A percentile compares a stretch with the other conserved stretches of the same genome.
These are phyloP conservation scores for Zapornia atra DNA, from an alignment of 2,113 vertebrate genomes.

Conservation along the genomic window DNA sequence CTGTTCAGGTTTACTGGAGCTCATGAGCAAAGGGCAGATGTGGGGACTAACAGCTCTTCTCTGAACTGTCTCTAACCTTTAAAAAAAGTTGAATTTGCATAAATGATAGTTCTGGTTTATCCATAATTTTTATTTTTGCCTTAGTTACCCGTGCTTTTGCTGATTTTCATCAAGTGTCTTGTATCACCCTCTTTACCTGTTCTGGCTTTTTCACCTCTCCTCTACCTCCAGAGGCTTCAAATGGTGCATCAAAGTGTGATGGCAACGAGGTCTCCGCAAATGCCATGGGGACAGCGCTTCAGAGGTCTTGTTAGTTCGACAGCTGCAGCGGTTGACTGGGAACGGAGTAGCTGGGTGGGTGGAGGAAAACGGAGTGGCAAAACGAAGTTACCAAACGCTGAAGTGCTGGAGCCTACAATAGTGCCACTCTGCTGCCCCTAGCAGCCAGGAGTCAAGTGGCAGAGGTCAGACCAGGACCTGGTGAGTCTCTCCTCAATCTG, in stretches of 20 bases:
- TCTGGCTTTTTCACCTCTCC: background rate
- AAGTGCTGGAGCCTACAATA: background rate
- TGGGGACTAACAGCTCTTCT: background rate
- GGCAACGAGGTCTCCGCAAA: background rate
- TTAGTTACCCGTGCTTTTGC: background rate
- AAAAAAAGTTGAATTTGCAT: background rate
- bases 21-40: background rate
- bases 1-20: background rate
- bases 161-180: background rate
- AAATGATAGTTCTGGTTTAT: background rate
- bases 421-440: background rate
- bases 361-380: background rate
- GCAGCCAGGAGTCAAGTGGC: background rate
- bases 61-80: background rate
- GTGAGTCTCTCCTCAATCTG: fast-evolving
- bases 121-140: background rate
- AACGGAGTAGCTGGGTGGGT: background rate
- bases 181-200: background rate
- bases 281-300: background rate
- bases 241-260: background rate
- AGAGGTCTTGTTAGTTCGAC: background rate
- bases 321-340: fast-evolving
- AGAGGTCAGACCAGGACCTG: background rate
- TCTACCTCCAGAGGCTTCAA: background rate
- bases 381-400: background rate